phyloP scores from a whole-genome alignment of 1,140 invertebrate genomes.

The Hypsibius dujardini region DNA sequence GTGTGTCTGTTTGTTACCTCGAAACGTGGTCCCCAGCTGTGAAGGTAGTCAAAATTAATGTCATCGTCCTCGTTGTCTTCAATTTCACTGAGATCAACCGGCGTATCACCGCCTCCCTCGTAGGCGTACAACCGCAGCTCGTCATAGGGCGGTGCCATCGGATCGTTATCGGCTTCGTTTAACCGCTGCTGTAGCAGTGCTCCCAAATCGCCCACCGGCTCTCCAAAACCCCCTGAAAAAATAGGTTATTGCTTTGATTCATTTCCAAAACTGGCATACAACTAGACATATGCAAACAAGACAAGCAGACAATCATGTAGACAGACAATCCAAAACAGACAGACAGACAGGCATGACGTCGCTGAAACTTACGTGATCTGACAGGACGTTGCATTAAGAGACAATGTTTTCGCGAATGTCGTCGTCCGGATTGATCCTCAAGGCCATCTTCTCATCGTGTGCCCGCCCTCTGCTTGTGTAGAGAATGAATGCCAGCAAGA shows the following conservation, averaged over 20 bases:
- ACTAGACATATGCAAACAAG: constrained; percentile 20
- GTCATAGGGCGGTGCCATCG: constrained; percentile 85
- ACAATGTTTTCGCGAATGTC: constrained; percentile 96
- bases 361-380: constrained; percentile 9
- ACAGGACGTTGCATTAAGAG: constrained; percentile 41
- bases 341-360: too few species aligned
- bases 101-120: constrained; percentile 87
- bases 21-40: constrained; percentile 88
- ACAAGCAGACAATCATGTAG: constrained; percentile 19
- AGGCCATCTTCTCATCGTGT: constrained; percentile 60
- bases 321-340: not conserved
- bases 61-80: constrained; percentile 77
- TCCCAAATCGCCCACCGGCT: constrained; percentile 34
- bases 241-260: too few species aligned
- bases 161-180: constrained; percentile 78
- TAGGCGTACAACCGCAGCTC: constrained; percentile 91
- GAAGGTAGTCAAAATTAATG: constrained; percentile 64
- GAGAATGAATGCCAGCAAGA: constrained; percentile 81
- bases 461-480: constrained; percentile 74
- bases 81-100: constrained; percentile 78
- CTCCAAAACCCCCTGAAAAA: constrained; percentile 34
- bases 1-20: constrained; percentile 26
- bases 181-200: constrained; percentile 90
- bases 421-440: constrained; percentile 70
- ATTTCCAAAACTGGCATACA: constrained; percentile 14